A percentile compares a stretch with the other conserved stretches of the same genome.
Evolutionary conservation across 2,888 invertebrate genomes (phyloP).

Genomic region (Pterostichus madidus): DNA sequence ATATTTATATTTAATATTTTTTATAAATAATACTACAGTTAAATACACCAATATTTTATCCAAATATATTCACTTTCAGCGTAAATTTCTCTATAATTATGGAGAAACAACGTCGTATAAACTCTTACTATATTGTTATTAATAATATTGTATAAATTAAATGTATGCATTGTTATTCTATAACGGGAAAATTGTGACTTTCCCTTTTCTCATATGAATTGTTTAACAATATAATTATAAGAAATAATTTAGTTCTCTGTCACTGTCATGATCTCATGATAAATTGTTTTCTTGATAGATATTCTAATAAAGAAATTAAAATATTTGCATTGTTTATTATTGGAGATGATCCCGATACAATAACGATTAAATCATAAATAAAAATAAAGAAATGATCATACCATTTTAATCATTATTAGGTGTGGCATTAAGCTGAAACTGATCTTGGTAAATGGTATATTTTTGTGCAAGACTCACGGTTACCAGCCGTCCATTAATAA

Average conservation of each 20-base stretch:
- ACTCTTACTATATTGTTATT: slow-evolving; percentile 33
- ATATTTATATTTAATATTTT: too few relatives aligned
- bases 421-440: neutral
- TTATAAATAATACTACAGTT: neutral
- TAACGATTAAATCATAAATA: too few relatives aligned
- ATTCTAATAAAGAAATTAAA: too few relatives aligned
- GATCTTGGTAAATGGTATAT: too few relatives aligned
- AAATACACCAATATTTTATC: neutral
- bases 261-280: slow-evolving; percentile 43
- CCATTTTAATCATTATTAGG: neutral
- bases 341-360: too few relatives aligned
- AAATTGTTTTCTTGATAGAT: too few relatives aligned
- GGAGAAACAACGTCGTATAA: neutral
- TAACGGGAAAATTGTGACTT: slow-evolving; percentile 29
- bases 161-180: slow-evolving; percentile 27
- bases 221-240: slow-evolving; percentile 22
- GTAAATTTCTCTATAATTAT: slow-evolving; percentile 19
- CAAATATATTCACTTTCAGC: neutral
- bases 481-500: too few relatives aligned
- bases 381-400: too few relatives aligned
- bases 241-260: slow-evolving; percentile 35
- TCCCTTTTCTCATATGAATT: slow-evolving; percentile 37
- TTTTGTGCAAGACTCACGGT: too few relatives aligned
- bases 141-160: slow-evolving; percentile 39
- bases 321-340: too few relatives aligned